Percentiles rank a stretch among this genome's conserved stretches.
These are phyloP conservation scores for Dendroctonus ponderosae DNA, from an alignment of 1,140 invertebrate genomes.

Conservation along the genomic window DNA sequence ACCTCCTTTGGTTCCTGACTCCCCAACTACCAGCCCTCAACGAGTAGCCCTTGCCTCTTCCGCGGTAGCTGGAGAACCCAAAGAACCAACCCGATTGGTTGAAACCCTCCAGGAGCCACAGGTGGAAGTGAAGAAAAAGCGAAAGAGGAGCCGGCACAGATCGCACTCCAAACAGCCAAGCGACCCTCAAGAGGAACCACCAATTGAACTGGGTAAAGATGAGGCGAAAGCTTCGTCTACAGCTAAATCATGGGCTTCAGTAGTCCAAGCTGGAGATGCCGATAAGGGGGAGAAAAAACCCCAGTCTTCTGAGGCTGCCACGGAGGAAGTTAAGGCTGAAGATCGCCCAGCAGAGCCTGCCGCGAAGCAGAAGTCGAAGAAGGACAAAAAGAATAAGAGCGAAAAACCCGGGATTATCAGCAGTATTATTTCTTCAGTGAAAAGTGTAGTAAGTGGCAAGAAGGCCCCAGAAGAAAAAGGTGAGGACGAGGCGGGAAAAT, in stretches of 20 bases:
- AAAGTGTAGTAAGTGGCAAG: constrained; percentile 38
- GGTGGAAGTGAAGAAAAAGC: constrained; percentile 39
- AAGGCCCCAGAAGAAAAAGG: constrained; percentile 20
- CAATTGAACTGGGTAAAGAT: constrained; percentile 11
- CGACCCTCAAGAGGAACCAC: neutral
- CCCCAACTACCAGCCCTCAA: too few relatives aligned
- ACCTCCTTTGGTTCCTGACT: constrained; percentile 4
- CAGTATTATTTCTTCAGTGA: constrained; percentile 43
- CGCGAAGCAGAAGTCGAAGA: constrained; percentile 27
- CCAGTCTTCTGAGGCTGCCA: too few relatives aligned
- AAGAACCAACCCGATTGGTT: neutral
- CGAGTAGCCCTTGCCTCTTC: neutral
- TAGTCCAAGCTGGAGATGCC: constrained; percentile 25
- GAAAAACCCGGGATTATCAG: constrained; percentile 37
- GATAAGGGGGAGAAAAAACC: neutral
- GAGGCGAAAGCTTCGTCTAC: too few relatives aligned
- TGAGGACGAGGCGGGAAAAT: constrained; percentile 14
- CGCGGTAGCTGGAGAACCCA: too few relatives aligned
- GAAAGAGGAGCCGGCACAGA: constrained; percentile 41
- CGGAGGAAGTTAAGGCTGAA: neutral
- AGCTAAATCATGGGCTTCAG: constrained; percentile 37
- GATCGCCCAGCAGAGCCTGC: neutral
- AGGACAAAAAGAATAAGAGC: constrained; percentile 30
- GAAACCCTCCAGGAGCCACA: neutral
- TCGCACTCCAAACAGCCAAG: constrained; percentile 36